Conservation (phyloP, 2,888 invertebrate species). For the Mythimna albipuncta region DNA sequence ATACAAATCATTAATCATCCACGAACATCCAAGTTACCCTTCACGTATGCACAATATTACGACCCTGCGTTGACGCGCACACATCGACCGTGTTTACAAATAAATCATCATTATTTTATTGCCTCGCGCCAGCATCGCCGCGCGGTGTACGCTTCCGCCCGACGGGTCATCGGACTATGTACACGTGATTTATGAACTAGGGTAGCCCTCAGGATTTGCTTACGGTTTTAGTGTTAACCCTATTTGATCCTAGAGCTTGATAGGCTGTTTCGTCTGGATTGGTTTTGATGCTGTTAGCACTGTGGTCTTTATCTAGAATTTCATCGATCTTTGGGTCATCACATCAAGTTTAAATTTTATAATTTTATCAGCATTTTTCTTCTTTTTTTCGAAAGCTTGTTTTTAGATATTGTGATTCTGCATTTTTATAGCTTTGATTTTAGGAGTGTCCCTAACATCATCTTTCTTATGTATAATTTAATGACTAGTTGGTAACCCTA, state of each 20-base stretch:
- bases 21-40: slow-evolving; percentile 48
- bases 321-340: neutral
- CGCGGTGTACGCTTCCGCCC: slow-evolving; percentile 69
- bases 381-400: neutral
- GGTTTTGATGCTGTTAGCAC: neutral
- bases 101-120: slow-evolving; percentile 89
- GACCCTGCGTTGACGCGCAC: slow-evolving; percentile 81
- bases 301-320: slow-evolving; percentile 1
- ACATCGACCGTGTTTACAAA: slow-evolving; percentile 87
- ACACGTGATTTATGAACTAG: slow-evolving; percentile 66
- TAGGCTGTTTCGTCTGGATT: slow-evolving; percentile 7
- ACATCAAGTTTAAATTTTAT: neutral
- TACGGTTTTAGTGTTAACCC: slow-evolving; percentile 23
- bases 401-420: neutral
- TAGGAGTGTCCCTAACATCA: neutral
- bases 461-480: neutral
- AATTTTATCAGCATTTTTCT: neutral
- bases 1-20: slow-evolving; percentile 28
- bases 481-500: slow-evolving; percentile 54
- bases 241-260: slow-evolving; percentile 34
- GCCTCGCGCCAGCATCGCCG: slow-evolving; percentile 73
- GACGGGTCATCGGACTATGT: slow-evolving; percentile 65
- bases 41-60: slow-evolving; percentile 77
- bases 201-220: slow-evolving; percentile 55
- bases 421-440: neutral